Base-by-base conservation (phyloP, 2,113 vertebrate genomes). In the Sylvilagus bachmani region DNA sequence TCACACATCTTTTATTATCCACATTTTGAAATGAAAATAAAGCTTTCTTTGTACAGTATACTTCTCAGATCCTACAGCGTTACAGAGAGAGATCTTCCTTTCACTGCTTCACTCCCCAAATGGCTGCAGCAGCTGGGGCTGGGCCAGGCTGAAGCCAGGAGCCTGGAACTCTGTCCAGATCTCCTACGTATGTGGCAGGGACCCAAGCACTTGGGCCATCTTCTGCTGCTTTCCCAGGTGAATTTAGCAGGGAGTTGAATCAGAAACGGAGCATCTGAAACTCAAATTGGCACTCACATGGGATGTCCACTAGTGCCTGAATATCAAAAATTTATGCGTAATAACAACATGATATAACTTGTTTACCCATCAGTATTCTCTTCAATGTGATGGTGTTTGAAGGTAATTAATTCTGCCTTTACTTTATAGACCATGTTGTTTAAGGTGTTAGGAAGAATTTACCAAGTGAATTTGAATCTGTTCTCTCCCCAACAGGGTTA, bases 401-500 rank as follows among this genome's bases (percentile, higher is more conserved):
- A 86, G 51, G 53, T 25, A 38, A 4, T n/a, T 88, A 22, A 2
- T 85, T 90, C 81, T 66, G 1, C 16, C 80, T 86, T 86, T 67
- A 67, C 12, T 74, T 67, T 49, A 24, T 81, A 85, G 66, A 64
- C 70, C 2, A 1, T 85, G 17, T 36, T 31, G 6, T 44, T 44
- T 44, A 44, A 44, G 44, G 44, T 44, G 44, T 44, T 44, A 44
- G 44, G 44, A 44, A 33, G 33, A 90, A 31, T 75, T 84, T 93
- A 11, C 33, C 49, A 93, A 81, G 16, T 78, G 62, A 75, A 31
- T 44, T 33, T 67, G 49, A 58, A 14, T 75, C 27, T 89, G 5
- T 86, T 96, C 86, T 98, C 97, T 95, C 97, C 77, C 86, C 87
- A 78, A 95, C 98, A 99, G 99, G 97, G 99, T 99, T 81, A 99